Evolutionary conservation across 2,113 vertebrate genomes (phyloP).

Genomic region (Protomyctophum bolini): DNA sequence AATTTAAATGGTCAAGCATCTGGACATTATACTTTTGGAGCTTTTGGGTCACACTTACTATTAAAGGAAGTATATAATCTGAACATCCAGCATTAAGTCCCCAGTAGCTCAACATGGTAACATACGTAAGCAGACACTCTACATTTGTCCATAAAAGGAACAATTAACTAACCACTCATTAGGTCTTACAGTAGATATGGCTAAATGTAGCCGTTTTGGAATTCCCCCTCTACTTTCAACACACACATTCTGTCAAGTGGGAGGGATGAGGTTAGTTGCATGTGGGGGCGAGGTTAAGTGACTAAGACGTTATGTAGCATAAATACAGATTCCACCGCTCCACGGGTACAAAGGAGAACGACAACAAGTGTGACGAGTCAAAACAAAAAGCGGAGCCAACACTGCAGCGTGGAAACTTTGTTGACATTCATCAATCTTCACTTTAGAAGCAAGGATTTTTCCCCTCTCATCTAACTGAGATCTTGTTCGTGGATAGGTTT

Average conservation of each 20-base stretch:
- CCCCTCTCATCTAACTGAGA: background rate
- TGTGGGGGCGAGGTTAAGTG: slow-evolving; percentile 57
- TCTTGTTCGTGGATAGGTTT: slow-evolving; percentile 8
- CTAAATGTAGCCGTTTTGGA: slow-evolving; percentile 68
- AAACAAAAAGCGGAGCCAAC: slow-evolving; percentile 42
- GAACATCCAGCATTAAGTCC: no score
- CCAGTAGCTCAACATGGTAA: no score
- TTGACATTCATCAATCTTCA: slow-evolving; percentile 18
- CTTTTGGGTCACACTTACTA: no score
- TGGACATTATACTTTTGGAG: no score
- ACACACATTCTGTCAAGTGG: slow-evolving; percentile 41
- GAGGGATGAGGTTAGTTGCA: slow-evolving; percentile 60
- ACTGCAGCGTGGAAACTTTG: slow-evolving; percentile 5
- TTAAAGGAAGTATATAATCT: no score
- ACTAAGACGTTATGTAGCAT: slow-evolving; percentile 66
- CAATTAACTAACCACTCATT: slow-evolving; percentile 21
- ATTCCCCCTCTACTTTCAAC: slow-evolving; percentile 49
- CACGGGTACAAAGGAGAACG: slow-evolving; percentile 31
- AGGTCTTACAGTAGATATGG: slow-evolving; percentile 29
- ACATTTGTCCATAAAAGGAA: slow-evolving; percentile 3
- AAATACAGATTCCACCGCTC: slow-evolving; percentile 66
- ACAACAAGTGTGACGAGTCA: slow-evolving; percentile 42
- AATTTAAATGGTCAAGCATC: no score
- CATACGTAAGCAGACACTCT: no score
- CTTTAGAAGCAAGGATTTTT: slow-evolving; percentile 22